These are phyloP conservation scores for Volucella inanis DNA, from an alignment of 2,888 invertebrate genomes.

Conservation along the genomic window DNA sequence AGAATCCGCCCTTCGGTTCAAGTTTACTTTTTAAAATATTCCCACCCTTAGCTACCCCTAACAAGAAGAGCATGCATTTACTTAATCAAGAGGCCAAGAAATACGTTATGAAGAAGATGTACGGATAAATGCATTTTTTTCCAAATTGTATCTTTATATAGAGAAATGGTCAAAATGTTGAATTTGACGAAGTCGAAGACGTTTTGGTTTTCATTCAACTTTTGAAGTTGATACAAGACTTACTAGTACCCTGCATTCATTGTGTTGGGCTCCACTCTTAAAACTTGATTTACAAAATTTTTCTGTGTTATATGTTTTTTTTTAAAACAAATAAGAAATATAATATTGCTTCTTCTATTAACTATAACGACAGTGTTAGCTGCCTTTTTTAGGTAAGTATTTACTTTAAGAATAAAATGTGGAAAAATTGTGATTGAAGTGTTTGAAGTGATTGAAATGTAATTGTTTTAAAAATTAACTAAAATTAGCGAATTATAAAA, in stretches of 20 bases:
- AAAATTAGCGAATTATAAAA: too few relatives aligned
- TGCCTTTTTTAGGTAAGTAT: conserved; percentile 52
- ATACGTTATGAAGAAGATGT: background rate
- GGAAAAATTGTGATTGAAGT: background rate
- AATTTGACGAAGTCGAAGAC: conserved; percentile 13
- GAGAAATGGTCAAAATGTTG: background rate
- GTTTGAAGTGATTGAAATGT: too few relatives aligned
- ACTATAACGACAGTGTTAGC: conserved; percentile 27
- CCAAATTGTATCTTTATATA: background rate
- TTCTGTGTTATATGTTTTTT: conserved; percentile 1
- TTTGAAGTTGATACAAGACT: conserved; percentile 80
- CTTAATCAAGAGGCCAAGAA: background rate
- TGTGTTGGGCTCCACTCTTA: background rate
- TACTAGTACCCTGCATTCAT: too few relatives aligned
- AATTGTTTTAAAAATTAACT: too few relatives aligned
- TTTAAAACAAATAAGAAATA: conserved; percentile 28
- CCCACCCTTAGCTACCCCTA: conserved; percentile 24
- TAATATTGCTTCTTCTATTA: conserved; percentile 30
- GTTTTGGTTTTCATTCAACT: conserved; percentile 79
- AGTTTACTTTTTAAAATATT: background rate
- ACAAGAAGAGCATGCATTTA: background rate
- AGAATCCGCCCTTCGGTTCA: conserved; percentile 14
- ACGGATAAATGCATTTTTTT: background rate
- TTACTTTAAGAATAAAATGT: conserved; percentile 1
- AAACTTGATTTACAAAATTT: conserved; percentile 17